Percentiles rank a stretch among this genome's conserved stretches.
Evolutionary conservation across 2,888 invertebrate species (phyloP).

Genomic region (Tiliacea citrago): DNA sequence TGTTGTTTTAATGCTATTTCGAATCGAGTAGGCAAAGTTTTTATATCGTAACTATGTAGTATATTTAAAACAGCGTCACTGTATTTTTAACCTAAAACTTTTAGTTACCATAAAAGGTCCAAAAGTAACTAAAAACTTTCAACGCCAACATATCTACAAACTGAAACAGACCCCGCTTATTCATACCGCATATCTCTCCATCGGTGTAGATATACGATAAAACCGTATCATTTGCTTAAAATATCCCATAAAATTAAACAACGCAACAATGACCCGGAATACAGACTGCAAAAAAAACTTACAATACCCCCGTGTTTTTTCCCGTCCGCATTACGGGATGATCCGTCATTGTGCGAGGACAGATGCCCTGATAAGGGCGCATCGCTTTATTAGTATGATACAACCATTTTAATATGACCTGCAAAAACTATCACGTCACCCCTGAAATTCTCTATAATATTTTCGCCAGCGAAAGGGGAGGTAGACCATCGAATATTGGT

Average conservation of each 20-base stretch:
- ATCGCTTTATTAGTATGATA: conserved; percentile 86
- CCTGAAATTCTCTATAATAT: conserved; percentile 11
- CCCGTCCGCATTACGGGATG: conserved; percentile 87
- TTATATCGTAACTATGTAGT: background rate
- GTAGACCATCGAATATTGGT: conserved; percentile 73
- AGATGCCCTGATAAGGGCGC: conserved; percentile 88
- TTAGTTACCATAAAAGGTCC: conserved; percentile 4
- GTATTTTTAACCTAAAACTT: background rate
- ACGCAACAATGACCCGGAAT: conserved; percentile 86
- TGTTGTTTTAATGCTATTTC: background rate
- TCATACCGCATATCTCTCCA: conserved; percentile 74
- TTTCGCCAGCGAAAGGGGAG: conserved; percentile 63
- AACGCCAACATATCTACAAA: conserved; percentile 64
- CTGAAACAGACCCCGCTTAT: conserved; percentile 66
- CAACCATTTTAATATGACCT: conserved; percentile 76
- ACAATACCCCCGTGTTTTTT: conserved; percentile 83
- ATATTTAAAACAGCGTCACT: background rate
- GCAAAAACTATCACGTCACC: conserved; percentile 48
- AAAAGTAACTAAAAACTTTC: conserved; percentile 43
- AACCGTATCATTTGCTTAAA: conserved; percentile 90
- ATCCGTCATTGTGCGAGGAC: conserved; percentile 87
- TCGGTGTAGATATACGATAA: conserved; percentile 81
- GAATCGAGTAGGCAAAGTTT: background rate
- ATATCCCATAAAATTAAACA: conserved; percentile 89
- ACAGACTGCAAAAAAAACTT: conserved; percentile 80